Base-by-base conservation (phyloP, 2,888 invertebrate species). In the Cephus pulcher region DNA sequence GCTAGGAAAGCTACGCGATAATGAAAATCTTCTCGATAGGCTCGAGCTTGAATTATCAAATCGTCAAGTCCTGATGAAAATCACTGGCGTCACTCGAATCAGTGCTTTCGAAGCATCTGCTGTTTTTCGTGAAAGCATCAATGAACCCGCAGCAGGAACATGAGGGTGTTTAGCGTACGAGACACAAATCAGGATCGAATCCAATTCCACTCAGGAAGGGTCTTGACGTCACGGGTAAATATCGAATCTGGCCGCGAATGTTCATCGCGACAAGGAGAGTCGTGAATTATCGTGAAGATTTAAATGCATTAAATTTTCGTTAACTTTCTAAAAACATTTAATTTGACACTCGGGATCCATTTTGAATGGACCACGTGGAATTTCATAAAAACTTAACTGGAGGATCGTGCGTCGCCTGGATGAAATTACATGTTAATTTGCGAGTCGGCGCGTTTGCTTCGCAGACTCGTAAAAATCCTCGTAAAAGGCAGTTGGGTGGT, bases 131-230 rank as follows among this genome's bases (percentile, higher is more conserved):
- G 35, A 69, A 74, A 73, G 68, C 73, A 37, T 85, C 82, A 88
- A 88, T 88, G 82, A 81, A 80, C 88, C 89, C 87, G 87, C 86
- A 89, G 82, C 75, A 75, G 12, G 76, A 79, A 11, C 82, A 84
- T 83, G 82, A 78, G 85, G 84, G 85, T 81, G 83, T 84, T 82
- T 83, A 81, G 81, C 80, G 73, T 73, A 23, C 9, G 9, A 9
- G 23, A 56, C 23, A 23, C 6, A 23, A 56, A 56, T 23, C 23
- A 23, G 56, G 23, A 9, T 56, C 9, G 56, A 56, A 56, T 1
- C 9, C 56, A 23, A 9, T 23, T 23, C 9, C 23, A 6, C 0
- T 56, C 1, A 9, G 15, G 23, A 56, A 56, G 56, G 56, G 56
- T 56, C 23, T 2, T 23, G 56, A 56, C 56, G 9, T 56, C 23